Percentiles rank a stretch among this genome's conserved stretches.
Evolutionary conservation across 1,140 invertebrate genomes (phyloP).

Genomic region (Drosophila jambulina): DNA sequence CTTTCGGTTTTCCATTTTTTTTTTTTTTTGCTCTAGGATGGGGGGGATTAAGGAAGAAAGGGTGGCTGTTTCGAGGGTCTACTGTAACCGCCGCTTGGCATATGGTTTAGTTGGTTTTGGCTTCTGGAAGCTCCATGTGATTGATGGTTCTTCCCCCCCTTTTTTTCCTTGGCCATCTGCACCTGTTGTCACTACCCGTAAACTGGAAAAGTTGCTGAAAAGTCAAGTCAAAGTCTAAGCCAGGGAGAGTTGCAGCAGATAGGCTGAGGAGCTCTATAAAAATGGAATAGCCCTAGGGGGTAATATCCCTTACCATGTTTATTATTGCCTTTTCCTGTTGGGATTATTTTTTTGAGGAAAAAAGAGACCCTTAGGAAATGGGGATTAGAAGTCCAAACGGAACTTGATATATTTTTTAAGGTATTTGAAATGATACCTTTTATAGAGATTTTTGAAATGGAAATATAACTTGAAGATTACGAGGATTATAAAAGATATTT

Average conservation of each 20-base stretch:
- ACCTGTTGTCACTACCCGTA: slow-evolving; percentile 64
- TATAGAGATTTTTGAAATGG: not conserved
- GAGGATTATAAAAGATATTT: not conserved
- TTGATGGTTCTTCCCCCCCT: slow-evolving; percentile 59
- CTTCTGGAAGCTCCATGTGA: slow-evolving; percentile 49
- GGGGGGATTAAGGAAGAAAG: slow-evolving; percentile 31
- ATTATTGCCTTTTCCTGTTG: slow-evolving; percentile 43
- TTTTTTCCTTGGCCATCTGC: slow-evolving; percentile 31
- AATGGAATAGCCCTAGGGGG: slow-evolving; percentile 36
- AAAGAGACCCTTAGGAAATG: slow-evolving; percentile 33
- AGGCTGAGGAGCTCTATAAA: slow-evolving; percentile 32
- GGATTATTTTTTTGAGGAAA: slow-evolving; percentile 7
- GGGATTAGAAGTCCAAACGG: slow-evolving; percentile 4
- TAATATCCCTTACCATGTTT: slow-evolving; percentile 41
- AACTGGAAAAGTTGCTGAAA: slow-evolving; percentile 42
- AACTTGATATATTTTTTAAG: slow-evolving; percentile 1
- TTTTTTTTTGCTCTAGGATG: slow-evolving; percentile 41
- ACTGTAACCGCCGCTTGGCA: slow-evolving; percentile 58
- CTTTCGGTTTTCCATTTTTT: not conserved
- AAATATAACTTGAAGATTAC: too few species aligned
- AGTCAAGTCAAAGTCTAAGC: slow-evolving; percentile 11
- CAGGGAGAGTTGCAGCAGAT: not conserved
- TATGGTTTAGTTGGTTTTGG: slow-evolving; percentile 52
- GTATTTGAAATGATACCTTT: not conserved
- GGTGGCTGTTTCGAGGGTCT: slow-evolving; percentile 40